Evolutionary conservation across 2,797 vertebrate species (phyloP), one percentile per base, ranked within the genome.

Genomic region (Ctenopoma multispine): DNA sequence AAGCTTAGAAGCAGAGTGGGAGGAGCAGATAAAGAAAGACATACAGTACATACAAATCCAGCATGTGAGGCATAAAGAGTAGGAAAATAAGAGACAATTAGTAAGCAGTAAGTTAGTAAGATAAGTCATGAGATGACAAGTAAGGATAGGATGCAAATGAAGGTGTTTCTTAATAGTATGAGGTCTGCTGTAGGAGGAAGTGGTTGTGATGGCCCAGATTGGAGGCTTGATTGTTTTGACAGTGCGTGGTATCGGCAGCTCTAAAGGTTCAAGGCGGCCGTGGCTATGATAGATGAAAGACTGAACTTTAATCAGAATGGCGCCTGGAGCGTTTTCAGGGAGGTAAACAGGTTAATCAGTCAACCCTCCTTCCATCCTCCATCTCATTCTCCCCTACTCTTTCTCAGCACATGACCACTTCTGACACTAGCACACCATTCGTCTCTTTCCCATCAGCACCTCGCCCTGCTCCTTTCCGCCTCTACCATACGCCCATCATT

Each of bases 341-440:
- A 90, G 91, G 90, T 91, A 93, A 93, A 93, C 92, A 93, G 93
- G 92, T 94, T 94, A 94, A 94, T 95, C 94, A 93, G 92, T 93
- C 93, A 92, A 88, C 80, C 82, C 85, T 89, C 87, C 87, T 89
- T 90, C 85, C 90, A 86, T 86, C 81, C 86, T 89, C 85, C 84
- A 75, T 82, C 73, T 81, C 81, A 63, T 83, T 89, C 76, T 83
- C 68, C 69, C 49, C 61, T 47, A 71, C 83, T 81, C 82, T 72
- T 88, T 87, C 78, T 72, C 80, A 46, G 90, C 91, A 92, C 88
- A 88, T 90, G 91, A 93, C 90, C 90, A 88, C 79, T 87, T 89
- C 91, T 89, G 92, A 93, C 93, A 88, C 79, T 69, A 82, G 88
- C 87, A 84, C 72, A 73, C 87, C 84, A 94, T 94, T 88, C 77